phyloP scores from a whole-genome alignment of 1,140 invertebrate species.

The Trichonephila clavata region DNA sequence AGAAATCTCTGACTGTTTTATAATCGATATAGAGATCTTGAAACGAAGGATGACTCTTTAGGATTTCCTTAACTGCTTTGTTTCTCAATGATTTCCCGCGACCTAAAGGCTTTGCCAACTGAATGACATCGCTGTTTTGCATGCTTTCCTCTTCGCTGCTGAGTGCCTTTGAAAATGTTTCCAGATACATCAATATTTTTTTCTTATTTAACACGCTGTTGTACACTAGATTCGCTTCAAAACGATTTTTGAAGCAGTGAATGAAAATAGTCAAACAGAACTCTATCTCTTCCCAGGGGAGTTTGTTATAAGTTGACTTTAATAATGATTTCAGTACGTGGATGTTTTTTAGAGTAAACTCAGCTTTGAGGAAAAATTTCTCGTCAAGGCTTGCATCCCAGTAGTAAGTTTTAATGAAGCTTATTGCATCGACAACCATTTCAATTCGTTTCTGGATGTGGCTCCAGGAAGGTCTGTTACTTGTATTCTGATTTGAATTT shows the following conservation, averaged over 20 bases:
- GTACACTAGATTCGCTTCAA: neutral
- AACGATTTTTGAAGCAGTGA: neutral
- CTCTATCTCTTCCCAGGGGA: constrained; percentile 61
- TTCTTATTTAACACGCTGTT: neutral
- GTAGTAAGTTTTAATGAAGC: neutral
- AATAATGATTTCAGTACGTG: constrained; percentile 1
- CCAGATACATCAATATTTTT: neutral
- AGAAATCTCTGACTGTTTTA: neutral
- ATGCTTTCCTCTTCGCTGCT: neutral
- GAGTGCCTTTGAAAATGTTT: neutral
- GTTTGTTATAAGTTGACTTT: constrained; percentile 9
- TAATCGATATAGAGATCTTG: neutral
- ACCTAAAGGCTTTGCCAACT: neutral
- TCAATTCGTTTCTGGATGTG: neutral
- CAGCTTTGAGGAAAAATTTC: neutral
- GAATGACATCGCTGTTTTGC: too few species aligned
- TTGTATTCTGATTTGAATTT: neutral
- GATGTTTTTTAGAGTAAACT: constrained; percentile 23
- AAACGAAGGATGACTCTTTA: neutral
- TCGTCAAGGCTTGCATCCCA: neutral
- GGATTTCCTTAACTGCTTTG: neutral
- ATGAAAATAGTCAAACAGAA: constrained; percentile 42
- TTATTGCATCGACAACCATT: neutral
- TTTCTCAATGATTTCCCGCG: neutral
- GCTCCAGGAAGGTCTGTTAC: too few species aligned